These are phyloP conservation scores for Borostomias antarcticus DNA, from an alignment of 2,797 vertebrate species.

Conservation along the genomic window DNA sequence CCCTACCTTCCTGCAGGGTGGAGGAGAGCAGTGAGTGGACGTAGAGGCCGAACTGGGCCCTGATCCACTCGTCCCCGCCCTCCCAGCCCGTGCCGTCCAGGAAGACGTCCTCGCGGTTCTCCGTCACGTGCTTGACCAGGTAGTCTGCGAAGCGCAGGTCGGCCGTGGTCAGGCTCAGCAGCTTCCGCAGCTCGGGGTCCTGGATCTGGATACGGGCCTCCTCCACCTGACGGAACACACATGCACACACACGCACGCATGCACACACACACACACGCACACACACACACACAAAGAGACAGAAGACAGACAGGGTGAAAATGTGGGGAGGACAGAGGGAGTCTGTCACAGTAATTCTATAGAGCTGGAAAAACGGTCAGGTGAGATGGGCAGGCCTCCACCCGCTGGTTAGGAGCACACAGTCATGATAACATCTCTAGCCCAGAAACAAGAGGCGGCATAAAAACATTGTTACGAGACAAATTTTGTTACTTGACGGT, in stretches of 20 bases:
- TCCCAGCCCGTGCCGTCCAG: slow-evolving; percentile 98
- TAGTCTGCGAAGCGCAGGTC: slow-evolving; percentile 95
- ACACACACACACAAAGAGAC: slow-evolving; percentile 1
- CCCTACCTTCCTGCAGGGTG: slow-evolving; percentile 84
- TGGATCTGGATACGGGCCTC: slow-evolving; percentile 89
- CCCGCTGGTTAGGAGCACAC: background rate
- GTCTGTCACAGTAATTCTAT: background rate
- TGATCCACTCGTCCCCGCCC: slow-evolving; percentile 97
- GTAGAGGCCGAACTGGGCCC: slow-evolving; percentile 94
- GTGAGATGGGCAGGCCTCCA: background rate
- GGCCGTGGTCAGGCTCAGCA: slow-evolving; percentile 89
- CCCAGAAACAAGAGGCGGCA: background rate
- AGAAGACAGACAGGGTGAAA: background rate
- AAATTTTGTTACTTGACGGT: too few relatives aligned
- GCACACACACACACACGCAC: background rate
- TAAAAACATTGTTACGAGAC: too few relatives aligned
- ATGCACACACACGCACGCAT: background rate
- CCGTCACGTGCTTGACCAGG: slow-evolving; percentile 92
- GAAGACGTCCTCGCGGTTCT: slow-evolving; percentile 95
- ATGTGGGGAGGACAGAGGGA: too few relatives aligned
- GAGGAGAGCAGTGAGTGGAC: slow-evolving; percentile 90
- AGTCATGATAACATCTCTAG: background rate
- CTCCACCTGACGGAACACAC: slow-evolving; percentile 80
- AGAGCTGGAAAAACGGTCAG: background rate
- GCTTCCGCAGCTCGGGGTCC: slow-evolving; percentile 89